Evolutionary conservation across 2,888 invertebrate genomes (phyloP), one percentile per base, ranked within the genome.

Genomic region (Plemyria rubiginata): DNA sequence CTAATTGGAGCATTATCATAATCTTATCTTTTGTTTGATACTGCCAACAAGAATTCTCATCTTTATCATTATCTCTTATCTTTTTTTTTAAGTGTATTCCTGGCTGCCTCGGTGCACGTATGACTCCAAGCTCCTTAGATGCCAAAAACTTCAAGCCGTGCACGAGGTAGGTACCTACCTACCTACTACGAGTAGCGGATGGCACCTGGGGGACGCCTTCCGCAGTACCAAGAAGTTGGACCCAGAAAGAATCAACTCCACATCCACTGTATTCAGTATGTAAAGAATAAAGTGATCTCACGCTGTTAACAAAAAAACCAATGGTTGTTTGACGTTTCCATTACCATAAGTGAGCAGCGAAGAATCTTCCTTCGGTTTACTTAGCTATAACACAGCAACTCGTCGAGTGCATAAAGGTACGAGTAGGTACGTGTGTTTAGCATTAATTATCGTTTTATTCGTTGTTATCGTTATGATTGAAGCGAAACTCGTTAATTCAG

Each of bases 401-500:
- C 40, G 43, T 41, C 22, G 41, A 29, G 13, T 53, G 9, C 4
- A 2, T 11, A 36, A 43, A 36, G n/a, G 51, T 15, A 16, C 32
- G 41, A 56, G 41, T 38, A 15, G 40, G 36, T 70, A 66, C 65
- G 62, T 71, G 60, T 56, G 63, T 41, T 63, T 70, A 64, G 60
- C 59, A 65, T 75, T 45, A 59, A 64, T 61, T 43, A 53, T 54
- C 60, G 40, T 57, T 65, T 48, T 29, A 51, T 41, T 56, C 6
- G n/a, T 16, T 36, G 56, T 52, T 52, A 64, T 62, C 53, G 52
- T 58, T 58, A 72, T 78, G 73, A 78, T 77, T 79, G 77, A 77
- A 78, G 74, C 73, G 75, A 79, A 82, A 82, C 78, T 79, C 70
- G 74, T 79, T 73, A 77, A 81, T 80, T n/a, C n/a, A n/a, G n/a